Evolutionary conservation across 2,888 invertebrate genomes (phyloP).

Genomic region (Lampropteryx suffumata): DNA sequence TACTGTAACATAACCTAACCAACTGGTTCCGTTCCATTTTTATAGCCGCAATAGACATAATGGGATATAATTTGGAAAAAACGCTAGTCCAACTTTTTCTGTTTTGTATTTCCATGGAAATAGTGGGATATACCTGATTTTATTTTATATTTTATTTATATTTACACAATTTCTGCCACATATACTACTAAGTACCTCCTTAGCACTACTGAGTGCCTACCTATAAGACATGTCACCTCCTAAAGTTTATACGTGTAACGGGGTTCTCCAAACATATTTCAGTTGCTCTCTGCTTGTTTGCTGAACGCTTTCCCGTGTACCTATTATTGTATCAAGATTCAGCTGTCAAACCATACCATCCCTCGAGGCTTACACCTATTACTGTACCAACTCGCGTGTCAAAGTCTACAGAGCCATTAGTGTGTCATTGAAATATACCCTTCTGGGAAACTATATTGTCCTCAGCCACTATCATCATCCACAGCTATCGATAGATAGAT

Average conservation of each 20-base stretch:
- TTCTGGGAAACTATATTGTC: too few relatives aligned
- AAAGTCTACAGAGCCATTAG: constrained; percentile 26
- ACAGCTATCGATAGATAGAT: too few relatives aligned
- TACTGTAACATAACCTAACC: too few relatives aligned
- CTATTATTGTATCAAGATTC: constrained; percentile 65
- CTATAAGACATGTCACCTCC: constrained; percentile 45
- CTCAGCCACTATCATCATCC: too few relatives aligned
- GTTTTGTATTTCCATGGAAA: too few relatives aligned
- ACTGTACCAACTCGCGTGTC: constrained; percentile 53
- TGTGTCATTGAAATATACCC: constrained; percentile 11
- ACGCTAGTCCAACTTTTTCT: too few relatives aligned
- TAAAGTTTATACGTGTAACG: constrained; percentile 59
- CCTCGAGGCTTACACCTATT: constrained; percentile 58
- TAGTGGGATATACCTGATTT: too few relatives aligned
- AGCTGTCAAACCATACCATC: constrained; percentile 30
- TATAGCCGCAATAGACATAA: too few relatives aligned
- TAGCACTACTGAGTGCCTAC: constrained; percentile 8
- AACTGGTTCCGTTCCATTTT: too few relatives aligned
- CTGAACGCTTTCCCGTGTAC: constrained; percentile 75
- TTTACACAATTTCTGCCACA: constrained; percentile 40
- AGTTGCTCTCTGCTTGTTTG: constrained; percentile 60
- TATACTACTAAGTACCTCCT: neutral
- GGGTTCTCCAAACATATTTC: constrained; percentile 66
- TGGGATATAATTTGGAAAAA: too few relatives aligned
- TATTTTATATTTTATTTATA: too few relatives aligned